Base-by-base conservation (phyloP, 2,888 invertebrate genomes). In the Chirona hameri region DNA sequence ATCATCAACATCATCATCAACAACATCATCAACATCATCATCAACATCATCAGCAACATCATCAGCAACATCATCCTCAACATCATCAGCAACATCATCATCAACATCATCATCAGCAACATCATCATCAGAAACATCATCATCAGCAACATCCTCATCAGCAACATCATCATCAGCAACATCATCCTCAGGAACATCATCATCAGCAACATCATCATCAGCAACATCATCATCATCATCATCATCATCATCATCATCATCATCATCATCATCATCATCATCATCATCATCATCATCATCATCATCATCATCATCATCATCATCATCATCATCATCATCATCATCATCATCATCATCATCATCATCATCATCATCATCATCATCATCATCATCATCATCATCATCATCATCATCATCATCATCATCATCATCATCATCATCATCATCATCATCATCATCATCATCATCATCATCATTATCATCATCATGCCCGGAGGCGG, bases 141-240 rank as follows among this genome's bases (percentile, higher is more conserved):
- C n/a, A n/a, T n/a, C n/a, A n/a, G n/a, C n/a, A n/a, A n/a, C n/a
- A n/a, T n/a, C n/a, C n/a, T n/a, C n/a, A n/a, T n/a, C n/a, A n/a
- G n/a, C n/a, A n/a, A n/a, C n/a, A n/a, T n/a, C n/a, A n/a, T n/a
- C n/a, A n/a, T n/a, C n/a, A n/a, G n/a, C n/a, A n/a, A n/a, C n/a
- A n/a, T n/a, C n/a, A n/a, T n/a, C n/a, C n/a, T n/a, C n/a, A n/a
- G n/a, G n/a, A n/a, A n/a, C n/a, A n/a, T n/a, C n/a, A n/a, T n/a
- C n/a, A n/a, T n/a, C n/a, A n/a, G n/a, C n/a, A n/a, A n/a, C n/a
- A n/a, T n/a, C n/a, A n/a, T n/a, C n/a, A n/a, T n/a, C n/a, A n/a
- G n/a, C n/a, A n/a, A n/a, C n/a, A n/a, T n/a, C 65, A 65, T 65
- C 65, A 65, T 65, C 65, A 65, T 65, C 65, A 65, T 65, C 65